These are phyloP conservation scores for Halcyon chelicuti DNA, from an alignment of 2,797 vertebrate genomes.

Conservation along the genomic window DNA sequence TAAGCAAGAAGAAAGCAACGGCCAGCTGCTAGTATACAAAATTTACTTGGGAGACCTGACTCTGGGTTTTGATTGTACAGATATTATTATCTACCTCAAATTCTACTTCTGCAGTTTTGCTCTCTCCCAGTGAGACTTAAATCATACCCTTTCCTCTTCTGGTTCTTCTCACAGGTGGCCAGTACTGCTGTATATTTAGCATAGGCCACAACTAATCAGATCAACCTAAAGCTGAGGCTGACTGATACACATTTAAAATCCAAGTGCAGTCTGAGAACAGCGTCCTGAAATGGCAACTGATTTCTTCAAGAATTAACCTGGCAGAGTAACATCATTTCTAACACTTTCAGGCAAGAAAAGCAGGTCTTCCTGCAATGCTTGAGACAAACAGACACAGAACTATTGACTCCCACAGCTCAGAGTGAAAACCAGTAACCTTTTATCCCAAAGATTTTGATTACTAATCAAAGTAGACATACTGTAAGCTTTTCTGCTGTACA, in stretches of 20 bases:
- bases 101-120: background rate
- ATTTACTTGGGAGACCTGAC: constrained; percentile 36
- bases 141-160: background rate
- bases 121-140: background rate
- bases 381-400: background rate
- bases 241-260: background rate
- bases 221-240: constrained; percentile 2
- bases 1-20: constrained; percentile 38
- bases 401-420: background rate
- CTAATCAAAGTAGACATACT: background rate
- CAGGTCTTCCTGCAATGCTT: background rate
- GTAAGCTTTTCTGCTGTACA: background rate
- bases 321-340: background rate
- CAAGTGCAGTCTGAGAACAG: background rate
- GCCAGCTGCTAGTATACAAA: constrained; percentile 55
- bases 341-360: background rate
- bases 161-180: background rate
- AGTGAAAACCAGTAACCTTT: background rate
- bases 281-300: background rate
- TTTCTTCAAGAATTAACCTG: constrained; percentile 16
- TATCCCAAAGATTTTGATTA: background rate
- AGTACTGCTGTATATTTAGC: background rate
- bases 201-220: constrained; percentile 24
- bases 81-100: background rate
- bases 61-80: constrained; percentile 29